Evolutionary conservation across 2,888 invertebrate species (phyloP).

Genomic region (Eupithecia centaureata): DNA sequence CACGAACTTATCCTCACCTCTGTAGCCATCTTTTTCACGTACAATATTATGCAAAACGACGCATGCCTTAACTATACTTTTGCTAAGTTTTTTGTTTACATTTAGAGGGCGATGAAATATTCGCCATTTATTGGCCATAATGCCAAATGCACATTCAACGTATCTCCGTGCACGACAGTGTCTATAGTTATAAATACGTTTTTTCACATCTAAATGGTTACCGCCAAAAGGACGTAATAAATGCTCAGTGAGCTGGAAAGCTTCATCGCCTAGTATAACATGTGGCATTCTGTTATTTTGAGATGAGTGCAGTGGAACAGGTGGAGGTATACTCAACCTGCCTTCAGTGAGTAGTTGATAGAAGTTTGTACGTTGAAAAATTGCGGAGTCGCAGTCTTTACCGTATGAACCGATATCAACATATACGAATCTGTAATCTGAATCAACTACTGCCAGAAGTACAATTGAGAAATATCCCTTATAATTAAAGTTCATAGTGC

Average conservation of each 20-base stretch:
- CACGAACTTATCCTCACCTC: constrained; percentile 23
- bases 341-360: background rate
- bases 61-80: constrained; percentile 25
- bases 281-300: constrained; percentile 21
- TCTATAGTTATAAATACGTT: constrained; percentile 27
- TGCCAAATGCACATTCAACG: constrained; percentile 29
- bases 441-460: constrained; percentile 12
- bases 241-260: constrained; percentile 17
- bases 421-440: constrained; percentile 15
- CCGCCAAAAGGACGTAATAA: constrained; percentile 21
- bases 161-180: constrained; percentile 21
- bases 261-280: constrained; percentile 25
- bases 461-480: constrained; percentile 26
- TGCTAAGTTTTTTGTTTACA: too few relatives aligned
- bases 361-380: background rate
- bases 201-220: constrained; percentile 18
- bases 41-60: constrained; percentile 31
- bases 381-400: constrained; percentile 8
- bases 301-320: constrained; percentile 6
- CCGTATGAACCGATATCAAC: constrained; percentile 10
- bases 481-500: constrained; percentile 30
- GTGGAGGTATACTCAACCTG: background rate
- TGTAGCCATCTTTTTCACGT: constrained; percentile 28
- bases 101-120: too few relatives aligned
- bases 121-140: constrained; percentile 8